Conservation (phyloP, 1,140 invertebrate genomes). For the Lordiphosa mommai region DNA sequence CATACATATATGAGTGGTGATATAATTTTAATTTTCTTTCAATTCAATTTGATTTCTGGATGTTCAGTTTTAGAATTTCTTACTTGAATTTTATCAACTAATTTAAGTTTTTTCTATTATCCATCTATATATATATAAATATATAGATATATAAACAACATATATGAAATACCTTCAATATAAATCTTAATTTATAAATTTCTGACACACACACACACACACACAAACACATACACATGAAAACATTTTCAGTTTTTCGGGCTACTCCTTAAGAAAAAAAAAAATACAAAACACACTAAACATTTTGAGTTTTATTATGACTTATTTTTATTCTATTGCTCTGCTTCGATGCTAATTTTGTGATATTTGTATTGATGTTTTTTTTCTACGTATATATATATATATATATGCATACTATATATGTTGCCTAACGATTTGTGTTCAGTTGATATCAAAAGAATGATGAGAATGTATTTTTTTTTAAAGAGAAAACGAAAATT, state of each 20-base stretch:
- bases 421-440: constrained; percentile 68
- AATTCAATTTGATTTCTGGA: constrained; percentile 54
- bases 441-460: constrained; percentile 68
- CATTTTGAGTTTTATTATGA: constrained; percentile 70
- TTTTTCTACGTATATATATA: constrained; percentile 11
- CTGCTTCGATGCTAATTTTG: constrained; percentile 73
- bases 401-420: constrained; percentile 38
- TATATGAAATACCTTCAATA: constrained; percentile 62
- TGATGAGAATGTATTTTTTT: constrained; percentile 2
- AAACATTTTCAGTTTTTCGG: constrained; percentile 54
- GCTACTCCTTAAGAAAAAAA: constrained; percentile 45
- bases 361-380: constrained; percentile 65
- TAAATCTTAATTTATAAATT: constrained; percentile 63
- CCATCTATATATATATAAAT: constrained; percentile 13
- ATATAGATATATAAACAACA: neutral
- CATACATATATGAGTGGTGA: constrained; percentile 65
- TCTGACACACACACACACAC: constrained; percentile 34
- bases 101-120: constrained; percentile 50
- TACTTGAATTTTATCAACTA: constrained; percentile 30
- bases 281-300: constrained; percentile 53
- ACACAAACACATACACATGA: constrained; percentile 25
- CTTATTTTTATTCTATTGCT: constrained; percentile 50
- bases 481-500: constrained; percentile 4
- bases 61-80: constrained; percentile 38
- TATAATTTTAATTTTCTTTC: constrained; percentile 73